Evolutionary conservation across 2,797 vertebrate genomes (phyloP), one percentile per base, ranked within the genome.

Genomic region (Sebastes itinus): DNA sequence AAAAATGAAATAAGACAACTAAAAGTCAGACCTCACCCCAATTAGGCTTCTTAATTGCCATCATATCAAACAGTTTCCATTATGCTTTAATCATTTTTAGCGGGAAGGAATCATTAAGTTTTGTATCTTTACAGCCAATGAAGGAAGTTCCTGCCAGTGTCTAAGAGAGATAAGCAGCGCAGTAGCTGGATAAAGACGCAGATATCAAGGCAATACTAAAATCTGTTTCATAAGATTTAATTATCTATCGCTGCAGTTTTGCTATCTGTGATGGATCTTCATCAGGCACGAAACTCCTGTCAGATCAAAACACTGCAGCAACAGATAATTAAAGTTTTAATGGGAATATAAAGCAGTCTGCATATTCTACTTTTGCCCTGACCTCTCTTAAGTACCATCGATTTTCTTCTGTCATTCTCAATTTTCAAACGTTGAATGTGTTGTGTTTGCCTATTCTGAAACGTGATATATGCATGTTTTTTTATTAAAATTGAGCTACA

Each of bases 291-390:
- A 58, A 58, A 12, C 4, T 73, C 27, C 66, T 65, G 60, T 72
- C 56, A 54, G 74, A 85, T 84, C 66, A 76, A 79, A 86, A 76
- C 52, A 73, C 20, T 16, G 61, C 54, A 76, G 72, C 30, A 64
- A 42, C 16, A 75, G 52, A 83, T 81, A 62, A 82, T 86, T 87
- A 23, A 82, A 87, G 83, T 78, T 87, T 75, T 75, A 80, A 84
- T 78, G 33, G n/a, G 67, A 54, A 71, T 69, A 55, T 61, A 54
- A 80, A 77, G 42, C 33, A 61, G 30, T 4, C 9, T 5, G 23
- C 8, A 49, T 67, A 65, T 69, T 72, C 42, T 42, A 60, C 58
- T 58, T 46, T 54, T 71, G n/a, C 72, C 35, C 54, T 61, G 61
- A 32, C 58, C 32, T 72, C 20, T 59, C 6, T 16, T 22, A 27